A percentile compares a stretch with the other conserved stretches of the same genome.
phyloP scores from a whole-genome alignment of 2,113 vertebrate genomes.

The Dinomys branickii region DNA sequence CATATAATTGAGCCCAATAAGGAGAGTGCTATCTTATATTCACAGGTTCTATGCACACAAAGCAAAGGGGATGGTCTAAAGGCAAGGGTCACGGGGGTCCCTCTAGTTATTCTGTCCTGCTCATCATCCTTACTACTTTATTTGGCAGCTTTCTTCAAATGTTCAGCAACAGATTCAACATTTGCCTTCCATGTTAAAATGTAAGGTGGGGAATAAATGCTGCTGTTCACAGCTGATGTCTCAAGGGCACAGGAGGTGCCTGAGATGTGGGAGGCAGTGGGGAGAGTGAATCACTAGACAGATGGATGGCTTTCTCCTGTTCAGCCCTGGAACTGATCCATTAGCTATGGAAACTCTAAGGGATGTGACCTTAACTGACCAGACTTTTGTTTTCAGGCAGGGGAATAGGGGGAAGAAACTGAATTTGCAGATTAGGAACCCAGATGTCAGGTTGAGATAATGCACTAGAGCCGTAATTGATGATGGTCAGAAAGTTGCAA shows the following conservation, averaged over 20 bases:
- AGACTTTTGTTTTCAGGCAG: slow-evolving; percentile 23
- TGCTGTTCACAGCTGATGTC: neutral
- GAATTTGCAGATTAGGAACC: neutral
- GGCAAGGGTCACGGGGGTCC: neutral
- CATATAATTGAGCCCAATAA: neutral
- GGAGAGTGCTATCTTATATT: neutral
- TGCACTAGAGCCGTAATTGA: slow-evolving; percentile 42
- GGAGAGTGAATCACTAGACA: neutral
- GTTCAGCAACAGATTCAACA: neutral
- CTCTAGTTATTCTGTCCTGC: neutral
- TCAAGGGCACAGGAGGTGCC: neutral
- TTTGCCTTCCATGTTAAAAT: neutral
- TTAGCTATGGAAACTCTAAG: neutral
- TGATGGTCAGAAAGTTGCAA: slow-evolving; percentile 24
- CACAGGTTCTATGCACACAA: neutral
- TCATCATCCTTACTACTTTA: neutral
- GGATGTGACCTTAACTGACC: neutral
- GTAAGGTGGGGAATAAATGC: neutral
- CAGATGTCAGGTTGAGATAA: slow-evolving; percentile 49
- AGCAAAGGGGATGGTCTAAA: neutral
- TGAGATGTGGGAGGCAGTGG: neutral
- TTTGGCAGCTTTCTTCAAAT: neutral
- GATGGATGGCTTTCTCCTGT: neutral
- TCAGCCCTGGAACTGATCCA: neutral
- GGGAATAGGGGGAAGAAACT: slow-evolving; percentile 8